Percentiles rank a stretch among this genome's conserved stretches.
phyloP scores from a whole-genome alignment of 2,888 invertebrate species.

The Gisinianus flammeolus region DNA sequence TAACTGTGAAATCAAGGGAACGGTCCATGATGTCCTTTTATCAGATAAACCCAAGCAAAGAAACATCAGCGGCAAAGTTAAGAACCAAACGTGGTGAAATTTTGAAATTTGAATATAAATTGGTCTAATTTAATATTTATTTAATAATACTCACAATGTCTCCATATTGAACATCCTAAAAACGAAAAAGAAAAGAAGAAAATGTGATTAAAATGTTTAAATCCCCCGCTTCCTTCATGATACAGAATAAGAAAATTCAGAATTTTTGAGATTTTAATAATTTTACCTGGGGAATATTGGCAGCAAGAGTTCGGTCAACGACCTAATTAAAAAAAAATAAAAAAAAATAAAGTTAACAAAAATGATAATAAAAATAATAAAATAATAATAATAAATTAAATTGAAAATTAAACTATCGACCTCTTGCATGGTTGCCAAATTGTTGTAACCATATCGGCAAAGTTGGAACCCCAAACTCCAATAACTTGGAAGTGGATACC shows the following conservation, averaged over 20 bases:
- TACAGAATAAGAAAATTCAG: background rate
- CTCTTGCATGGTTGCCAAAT: slow-evolving; percentile 69
- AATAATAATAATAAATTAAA: too few species aligned
- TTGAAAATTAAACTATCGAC: too few species aligned
- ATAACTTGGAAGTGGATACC: slow-evolving; percentile 81
- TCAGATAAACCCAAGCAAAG: background rate
- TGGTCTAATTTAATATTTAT: background rate
- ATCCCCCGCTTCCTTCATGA: background rate
- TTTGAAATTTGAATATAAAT: background rate
- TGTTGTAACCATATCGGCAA: slow-evolving; percentile 73
- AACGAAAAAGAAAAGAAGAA: background rate
- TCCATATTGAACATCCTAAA: slow-evolving; percentile 32
- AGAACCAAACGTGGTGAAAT: background rate
- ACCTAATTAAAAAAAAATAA: too few species aligned
- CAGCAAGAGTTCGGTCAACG: slow-evolving; percentile 72
- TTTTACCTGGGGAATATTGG: slow-evolving; percentile 76
- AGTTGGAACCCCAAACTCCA: slow-evolving; percentile 89
- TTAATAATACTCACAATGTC: slow-evolving; percentile 60
- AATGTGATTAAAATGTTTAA: background rate
- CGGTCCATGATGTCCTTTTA: slow-evolving; percentile 75
- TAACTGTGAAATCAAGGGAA: slow-evolving; percentile 79
- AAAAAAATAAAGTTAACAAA: too few species aligned
- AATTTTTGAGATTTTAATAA: background rate
- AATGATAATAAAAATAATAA: too few species aligned
- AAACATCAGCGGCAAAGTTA: background rate